Evolutionary conservation across 1,140 invertebrate species (phyloP).

Genomic region (Oreohelix idahoensis): DNA sequence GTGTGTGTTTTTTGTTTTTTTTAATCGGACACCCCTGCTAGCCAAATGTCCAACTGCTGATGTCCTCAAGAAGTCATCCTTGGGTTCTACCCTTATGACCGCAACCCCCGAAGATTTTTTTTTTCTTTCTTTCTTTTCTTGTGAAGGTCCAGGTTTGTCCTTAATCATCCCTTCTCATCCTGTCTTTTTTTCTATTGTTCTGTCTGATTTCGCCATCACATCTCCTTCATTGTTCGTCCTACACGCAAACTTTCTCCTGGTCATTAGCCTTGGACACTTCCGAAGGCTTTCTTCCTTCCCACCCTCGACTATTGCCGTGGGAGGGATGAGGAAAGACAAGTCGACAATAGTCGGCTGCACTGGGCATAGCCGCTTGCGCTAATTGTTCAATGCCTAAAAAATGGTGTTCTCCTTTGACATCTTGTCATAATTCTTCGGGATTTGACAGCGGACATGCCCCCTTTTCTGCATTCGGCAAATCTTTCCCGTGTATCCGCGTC

Average conservation of each 20-base stretch:
- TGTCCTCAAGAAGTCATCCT: neutral
- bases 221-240: slow-evolving; percentile 2
- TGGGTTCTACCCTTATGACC: neutral
- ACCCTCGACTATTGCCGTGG: neutral
- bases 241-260: neutral
- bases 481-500: too few species aligned
- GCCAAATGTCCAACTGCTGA: neutral
- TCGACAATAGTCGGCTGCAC: neutral
- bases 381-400: slow-evolving; percentile 19
- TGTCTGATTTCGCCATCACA: neutral
- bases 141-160: neutral
- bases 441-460: neutral
- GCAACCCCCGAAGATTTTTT: neutral
- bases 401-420: neutral
- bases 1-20: too few species aligned
- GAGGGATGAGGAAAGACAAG: neutral
- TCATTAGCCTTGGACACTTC: neutral
- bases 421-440: neutral
- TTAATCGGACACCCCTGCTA: neutral
- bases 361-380: neutral
- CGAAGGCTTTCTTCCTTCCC: too few species aligned
- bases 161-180: slow-evolving; percentile 29
- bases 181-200: slow-evolving; percentile 27
- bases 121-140: slow-evolving; percentile 4
- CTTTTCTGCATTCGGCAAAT: too few species aligned